These are phyloP conservation scores for Alectura lathami DNA, from an alignment of 2,113 vertebrate genomes.

Conservation along the genomic window DNA sequence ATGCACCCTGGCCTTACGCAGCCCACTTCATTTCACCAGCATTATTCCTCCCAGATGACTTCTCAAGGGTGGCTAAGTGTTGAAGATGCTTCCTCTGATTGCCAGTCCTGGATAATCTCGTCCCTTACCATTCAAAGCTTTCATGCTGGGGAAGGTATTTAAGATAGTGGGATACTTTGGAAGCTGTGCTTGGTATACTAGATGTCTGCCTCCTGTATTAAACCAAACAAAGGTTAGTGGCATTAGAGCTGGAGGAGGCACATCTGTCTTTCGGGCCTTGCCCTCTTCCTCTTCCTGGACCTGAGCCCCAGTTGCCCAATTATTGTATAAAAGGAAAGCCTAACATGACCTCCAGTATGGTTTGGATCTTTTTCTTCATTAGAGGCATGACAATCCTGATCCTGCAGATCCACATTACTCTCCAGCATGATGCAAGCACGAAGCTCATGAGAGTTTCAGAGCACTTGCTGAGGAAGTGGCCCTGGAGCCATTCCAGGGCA, in stretches of 20 bases:
- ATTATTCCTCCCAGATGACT: not conserved
- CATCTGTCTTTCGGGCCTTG: too few relatives aligned
- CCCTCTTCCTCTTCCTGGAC: not conserved
- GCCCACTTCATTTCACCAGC: not conserved
- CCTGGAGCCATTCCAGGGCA: not conserved
- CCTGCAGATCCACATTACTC: not conserved
- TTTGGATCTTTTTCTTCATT: not conserved
- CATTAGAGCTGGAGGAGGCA: not conserved
- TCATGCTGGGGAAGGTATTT: not conserved
- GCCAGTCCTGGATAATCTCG: not conserved
- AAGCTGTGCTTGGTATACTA: too few relatives aligned
- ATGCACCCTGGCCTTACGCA: accelerated
- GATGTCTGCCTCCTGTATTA: not conserved
- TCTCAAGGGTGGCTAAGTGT: not conserved
- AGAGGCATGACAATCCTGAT: not conserved
- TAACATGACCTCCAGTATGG: not conserved
- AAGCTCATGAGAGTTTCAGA: not conserved
- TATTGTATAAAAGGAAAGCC: not conserved
- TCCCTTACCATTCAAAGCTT: not conserved
- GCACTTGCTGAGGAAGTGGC: accelerated
- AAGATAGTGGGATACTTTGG: not conserved
- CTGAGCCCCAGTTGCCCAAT: not conserved
- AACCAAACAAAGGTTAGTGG: not conserved
- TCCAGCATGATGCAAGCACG: not conserved
- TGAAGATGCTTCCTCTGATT: accelerated